These are phyloP conservation scores for Chiroxiphia lanceolata DNA, from an alignment of 2,797 vertebrate species.

Conservation along the genomic window DNA sequence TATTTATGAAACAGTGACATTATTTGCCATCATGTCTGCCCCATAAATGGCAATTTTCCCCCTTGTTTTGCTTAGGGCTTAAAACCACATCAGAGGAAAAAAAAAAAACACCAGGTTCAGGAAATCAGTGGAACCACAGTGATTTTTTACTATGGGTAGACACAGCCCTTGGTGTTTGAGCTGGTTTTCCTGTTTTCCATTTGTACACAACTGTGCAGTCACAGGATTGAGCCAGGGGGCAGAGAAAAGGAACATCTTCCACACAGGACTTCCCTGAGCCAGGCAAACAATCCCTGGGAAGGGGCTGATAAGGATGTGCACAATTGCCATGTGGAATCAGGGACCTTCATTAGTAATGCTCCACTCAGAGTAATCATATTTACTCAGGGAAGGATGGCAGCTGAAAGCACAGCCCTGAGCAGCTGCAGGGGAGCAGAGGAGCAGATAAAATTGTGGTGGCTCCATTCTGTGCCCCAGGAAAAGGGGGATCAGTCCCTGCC, in stretches of 20 bases:
- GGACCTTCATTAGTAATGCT: not conserved
- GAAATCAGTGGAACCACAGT: not conserved
- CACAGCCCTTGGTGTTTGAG: not conserved
- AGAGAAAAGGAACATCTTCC: not conserved
- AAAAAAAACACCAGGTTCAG: not conserved
- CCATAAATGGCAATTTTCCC: not conserved
- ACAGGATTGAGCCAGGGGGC: not conserved
- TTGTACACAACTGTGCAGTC: not conserved
- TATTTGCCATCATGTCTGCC: rapidly evolving
- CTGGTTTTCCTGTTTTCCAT: not conserved
- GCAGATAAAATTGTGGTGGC: not conserved
- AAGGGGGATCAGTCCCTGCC: not conserved
- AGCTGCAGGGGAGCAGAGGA: not conserved
- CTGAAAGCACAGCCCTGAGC: not conserved
- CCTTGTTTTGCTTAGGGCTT: not conserved
- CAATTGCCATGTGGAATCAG: not conserved
- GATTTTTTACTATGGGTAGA: not conserved
- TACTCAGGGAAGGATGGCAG: not conserved
- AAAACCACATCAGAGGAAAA: not conserved
- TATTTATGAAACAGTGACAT: not conserved
- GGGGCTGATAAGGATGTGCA: not conserved
- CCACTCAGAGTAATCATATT: not conserved
- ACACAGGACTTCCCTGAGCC: not conserved
- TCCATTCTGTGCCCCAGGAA: not conserved
- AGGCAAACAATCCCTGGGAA: not conserved